Base-by-base conservation (phyloP, 1,140 invertebrate species). In the Drosophila repleta region DNA sequence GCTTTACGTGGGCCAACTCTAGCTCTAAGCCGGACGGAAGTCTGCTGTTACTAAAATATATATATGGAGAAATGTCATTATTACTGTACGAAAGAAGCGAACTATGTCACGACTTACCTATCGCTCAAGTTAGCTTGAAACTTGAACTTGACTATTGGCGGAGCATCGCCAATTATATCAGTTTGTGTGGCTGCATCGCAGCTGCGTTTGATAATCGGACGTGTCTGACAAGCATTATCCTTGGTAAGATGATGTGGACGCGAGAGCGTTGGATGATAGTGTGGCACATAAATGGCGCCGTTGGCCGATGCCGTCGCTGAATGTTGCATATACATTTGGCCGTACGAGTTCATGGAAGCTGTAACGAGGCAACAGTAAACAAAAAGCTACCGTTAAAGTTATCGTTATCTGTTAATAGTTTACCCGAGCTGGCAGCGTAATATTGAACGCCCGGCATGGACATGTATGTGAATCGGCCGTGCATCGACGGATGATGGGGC, bases 291-390 rank as follows among this genome's bases (percentile, higher is more conserved):
- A n/a, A 37, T 37, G 11, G 56, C 48, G 2, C 45, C 20, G 18
- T 82, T 82, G 17, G 71, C 45, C 3, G 72, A 63, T 11, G 79
- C 20, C 20, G 75, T 20, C 20, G 75, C 67, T 10, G 80, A 64
- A 4, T 74, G 62, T 21, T 71, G 32, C 24, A 70, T 46, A 55
- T 74, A 87, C 32, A 77, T 37, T 20, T 85, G 81, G 1, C 77
- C 70, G 29, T 77, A 77, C 24, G 81, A 41, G 45, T 73, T 84
- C 72, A 84, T 70, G 0, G 76, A 76, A 18, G 81, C 81, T 83
- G 29, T 2, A 45, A 21, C 24, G 13, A 21, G 7, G 13, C 8
- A 18, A 45, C 1, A 39, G 6, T 43, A 11, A 11, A 29, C 0
- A 7, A 46, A 3, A 3, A 18, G 10, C 4, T 7, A 20, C 26